These are phyloP conservation scores for Ypsolopha sequella DNA, from an alignment of 2,888 invertebrate species.

Conservation along the genomic window DNA sequence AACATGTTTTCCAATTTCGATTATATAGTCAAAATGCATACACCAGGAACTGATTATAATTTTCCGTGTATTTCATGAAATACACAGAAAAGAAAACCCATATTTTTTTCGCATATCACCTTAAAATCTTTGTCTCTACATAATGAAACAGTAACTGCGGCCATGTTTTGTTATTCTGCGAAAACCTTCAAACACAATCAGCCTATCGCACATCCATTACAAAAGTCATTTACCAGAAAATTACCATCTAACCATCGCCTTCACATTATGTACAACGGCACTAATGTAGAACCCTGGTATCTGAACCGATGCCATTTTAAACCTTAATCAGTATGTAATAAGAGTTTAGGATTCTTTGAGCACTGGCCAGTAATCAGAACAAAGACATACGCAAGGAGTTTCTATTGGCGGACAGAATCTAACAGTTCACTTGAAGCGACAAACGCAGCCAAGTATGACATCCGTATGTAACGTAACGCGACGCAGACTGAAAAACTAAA, in stretches of 20 bases:
- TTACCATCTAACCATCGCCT: conserved; percentile 1
- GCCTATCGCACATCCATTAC: neutral
- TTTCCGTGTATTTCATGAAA: too few relatives aligned
- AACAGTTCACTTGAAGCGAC: conserved; percentile 41
- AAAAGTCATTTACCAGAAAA: neutral
- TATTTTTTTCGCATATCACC: too few relatives aligned
- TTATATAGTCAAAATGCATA: too few relatives aligned
- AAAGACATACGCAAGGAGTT: neutral
- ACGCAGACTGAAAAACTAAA: conserved; percentile 10
- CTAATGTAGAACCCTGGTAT: neutral
- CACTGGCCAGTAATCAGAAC: neutral
- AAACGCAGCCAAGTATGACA: conserved; percentile 33
- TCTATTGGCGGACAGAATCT: conserved; percentile 24
- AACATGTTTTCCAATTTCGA: too few relatives aligned
- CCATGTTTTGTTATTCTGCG: too few relatives aligned
- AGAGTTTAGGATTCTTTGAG: too few relatives aligned
- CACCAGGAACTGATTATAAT: too few relatives aligned
- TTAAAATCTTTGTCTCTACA: too few relatives aligned
- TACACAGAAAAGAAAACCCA: too few relatives aligned
- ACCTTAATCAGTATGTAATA: too few relatives aligned
- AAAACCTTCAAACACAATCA: neutral
- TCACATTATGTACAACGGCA: neutral
- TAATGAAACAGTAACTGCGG: too few relatives aligned
- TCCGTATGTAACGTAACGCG: conserved; percentile 22
- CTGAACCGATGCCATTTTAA: too few relatives aligned